A percentile compares a stretch with the other conserved stretches of the same genome.
Conservation (phyloP, 2,888 invertebrate species). For the Folsomia candida region DNA sequence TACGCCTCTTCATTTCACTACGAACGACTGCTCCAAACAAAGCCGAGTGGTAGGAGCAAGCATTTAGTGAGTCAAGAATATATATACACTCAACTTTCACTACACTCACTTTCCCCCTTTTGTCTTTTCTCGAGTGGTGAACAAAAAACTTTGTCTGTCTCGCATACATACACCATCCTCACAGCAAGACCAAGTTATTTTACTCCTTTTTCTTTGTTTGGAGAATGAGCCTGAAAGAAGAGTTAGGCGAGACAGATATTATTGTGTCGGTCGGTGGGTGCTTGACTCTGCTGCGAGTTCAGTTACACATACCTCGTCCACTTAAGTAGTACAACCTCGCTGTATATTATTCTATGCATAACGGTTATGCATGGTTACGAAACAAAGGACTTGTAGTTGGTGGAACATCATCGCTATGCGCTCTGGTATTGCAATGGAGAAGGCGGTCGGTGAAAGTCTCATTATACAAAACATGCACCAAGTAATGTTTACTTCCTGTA, state of each 20-base stretch:
- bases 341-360: background rate
- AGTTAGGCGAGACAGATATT: background rate
- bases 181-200: background rate
- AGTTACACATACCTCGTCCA: background rate
- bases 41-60: too few species aligned
- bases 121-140: background rate
- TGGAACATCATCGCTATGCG: too few species aligned
- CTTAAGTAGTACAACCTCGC: too few species aligned
- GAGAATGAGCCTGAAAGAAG: background rate
- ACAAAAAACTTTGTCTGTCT: background rate
- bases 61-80: background rate
- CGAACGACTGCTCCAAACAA: too few species aligned
- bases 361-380: background rate
- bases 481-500: constrained; percentile 1
- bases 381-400: background rate
- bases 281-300: background rate
- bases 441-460: background rate
- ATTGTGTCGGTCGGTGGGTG: background rate
- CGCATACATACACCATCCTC: background rate
- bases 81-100: background rate
- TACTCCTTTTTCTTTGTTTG: background rate
- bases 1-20: background rate
- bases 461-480: background rate
- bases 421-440: background rate
- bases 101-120: background rate